phyloP scores from a whole-genome alignment of 2,888 invertebrate genomes.

The Nomada ferruginata region DNA sequence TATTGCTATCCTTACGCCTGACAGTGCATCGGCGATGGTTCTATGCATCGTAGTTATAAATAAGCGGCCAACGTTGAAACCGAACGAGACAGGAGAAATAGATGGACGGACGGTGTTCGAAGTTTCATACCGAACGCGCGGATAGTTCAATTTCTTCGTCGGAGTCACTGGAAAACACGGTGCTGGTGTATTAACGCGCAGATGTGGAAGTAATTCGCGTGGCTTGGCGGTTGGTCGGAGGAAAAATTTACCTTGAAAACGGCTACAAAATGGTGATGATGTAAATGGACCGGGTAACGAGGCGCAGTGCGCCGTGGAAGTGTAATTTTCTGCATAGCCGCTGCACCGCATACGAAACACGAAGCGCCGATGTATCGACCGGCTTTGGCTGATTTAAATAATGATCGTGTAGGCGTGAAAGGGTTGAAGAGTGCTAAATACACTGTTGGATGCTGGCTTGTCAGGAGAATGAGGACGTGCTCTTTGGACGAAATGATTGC shows the following conservation, averaged over 20 bases:
- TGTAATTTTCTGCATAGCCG: background rate
- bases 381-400: constrained; percentile 17
- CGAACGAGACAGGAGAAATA: background rate
- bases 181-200: too few species aligned
- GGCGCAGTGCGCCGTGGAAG: constrained; percentile 8
- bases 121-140: background rate
- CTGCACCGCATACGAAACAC: constrained; percentile 17
- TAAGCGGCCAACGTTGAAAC: background rate
- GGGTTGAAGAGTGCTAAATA: constrained; percentile 9
- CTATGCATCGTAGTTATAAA: constrained; percentile 1
- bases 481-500: background rate
- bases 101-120: background rate
- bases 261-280: constrained; percentile 12
- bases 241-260: constrained; percentile 3
- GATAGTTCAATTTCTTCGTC: constrained; percentile 9
- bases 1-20: constrained; percentile 5
- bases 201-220: background rate
- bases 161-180: too few species aligned
- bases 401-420: background rate
- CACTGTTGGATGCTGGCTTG: background rate
- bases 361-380: background rate
- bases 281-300: constrained; percentile 23
- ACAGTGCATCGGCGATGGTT: background rate
- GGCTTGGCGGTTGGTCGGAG: background rate
- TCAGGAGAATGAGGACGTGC: background rate